Base-by-base conservation (phyloP, 1,140 invertebrate genomes). In the Brachionus rotundiformis region DNA sequence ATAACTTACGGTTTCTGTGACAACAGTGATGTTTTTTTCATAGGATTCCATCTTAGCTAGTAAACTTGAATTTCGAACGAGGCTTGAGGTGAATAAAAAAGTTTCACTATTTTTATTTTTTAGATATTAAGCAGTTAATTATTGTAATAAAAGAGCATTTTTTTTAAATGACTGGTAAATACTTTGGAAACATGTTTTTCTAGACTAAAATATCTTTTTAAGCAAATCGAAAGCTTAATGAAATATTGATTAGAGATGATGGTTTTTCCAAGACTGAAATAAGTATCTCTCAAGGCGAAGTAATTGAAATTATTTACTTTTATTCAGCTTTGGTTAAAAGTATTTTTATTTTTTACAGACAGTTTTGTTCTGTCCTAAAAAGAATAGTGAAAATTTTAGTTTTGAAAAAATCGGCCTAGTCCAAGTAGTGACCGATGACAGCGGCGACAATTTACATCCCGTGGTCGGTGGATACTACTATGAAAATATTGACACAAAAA, bases 381-480 rank as follows among this genome's bases (percentile, higher is more conserved):
- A 79, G 59, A 63, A 19, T 10, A 77, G 13, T 47, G 73, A 59
- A 47, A 19, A 49, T 27, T 27, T 77, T 16, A 54, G 13, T 19
- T 31, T 47, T 10, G 49, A 77, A 47, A 59, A 59, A 31, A 59
- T 77, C 16, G 11, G 44, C n/a, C 39, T 82, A 6, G 61, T 75
- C 25, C 83, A 88, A 86, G 87, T 88, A 36, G 85, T 88, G n/a
- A 84, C 87, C 84, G 87, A 88, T 84, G 87, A 87, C 27, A 86
- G 86, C 13, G 76, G 36, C 23, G 49, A 41, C 2, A 84, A 85
- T 59, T 83, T 85, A 54, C 80, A 84, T 13, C 87, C 86, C 29
- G 87, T 88, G 16, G 84, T 87, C 82, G 87, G 87, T 63, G 87
- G 87, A 80, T 86, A 84, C 79, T 49, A 83, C 44, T 83, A 80